Conservation (phyloP, 2,888 invertebrate genomes). For the Lasioglossum morio region DNA sequence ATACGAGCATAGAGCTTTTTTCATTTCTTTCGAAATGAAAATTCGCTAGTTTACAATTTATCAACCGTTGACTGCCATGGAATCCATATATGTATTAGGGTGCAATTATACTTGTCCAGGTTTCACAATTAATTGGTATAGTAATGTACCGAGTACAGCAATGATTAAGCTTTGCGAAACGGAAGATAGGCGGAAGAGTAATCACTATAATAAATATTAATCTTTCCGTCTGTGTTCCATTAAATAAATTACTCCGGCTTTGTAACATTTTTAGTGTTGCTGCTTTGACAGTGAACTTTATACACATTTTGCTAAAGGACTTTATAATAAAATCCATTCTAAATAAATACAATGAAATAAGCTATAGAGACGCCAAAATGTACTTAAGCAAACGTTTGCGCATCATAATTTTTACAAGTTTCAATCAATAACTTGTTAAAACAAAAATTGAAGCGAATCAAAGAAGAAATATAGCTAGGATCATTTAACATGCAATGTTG, state of each 20-base stretch:
- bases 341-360: no score
- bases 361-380: no score
- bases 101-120: background rate
- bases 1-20: no score
- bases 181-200: background rate
- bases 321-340: no score
- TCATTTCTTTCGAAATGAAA: background rate
- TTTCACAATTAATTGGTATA: background rate
- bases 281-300: no score
- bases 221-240: background rate
- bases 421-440: no score
- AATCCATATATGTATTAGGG: background rate
- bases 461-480: no score
- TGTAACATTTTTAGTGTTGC: background rate
- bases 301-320: no score
- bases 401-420: no score
- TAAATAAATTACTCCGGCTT: background rate
- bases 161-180: background rate
- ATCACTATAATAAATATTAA: background rate
- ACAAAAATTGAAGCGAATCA: no score
- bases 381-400: no score
- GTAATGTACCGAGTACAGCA: background rate
- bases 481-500: no score
- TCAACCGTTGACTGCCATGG: background rate
- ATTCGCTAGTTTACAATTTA: background rate